These are phyloP conservation scores for Turnix velox DNA, from an alignment of 2,113 vertebrate species.

Conservation along the genomic window DNA sequence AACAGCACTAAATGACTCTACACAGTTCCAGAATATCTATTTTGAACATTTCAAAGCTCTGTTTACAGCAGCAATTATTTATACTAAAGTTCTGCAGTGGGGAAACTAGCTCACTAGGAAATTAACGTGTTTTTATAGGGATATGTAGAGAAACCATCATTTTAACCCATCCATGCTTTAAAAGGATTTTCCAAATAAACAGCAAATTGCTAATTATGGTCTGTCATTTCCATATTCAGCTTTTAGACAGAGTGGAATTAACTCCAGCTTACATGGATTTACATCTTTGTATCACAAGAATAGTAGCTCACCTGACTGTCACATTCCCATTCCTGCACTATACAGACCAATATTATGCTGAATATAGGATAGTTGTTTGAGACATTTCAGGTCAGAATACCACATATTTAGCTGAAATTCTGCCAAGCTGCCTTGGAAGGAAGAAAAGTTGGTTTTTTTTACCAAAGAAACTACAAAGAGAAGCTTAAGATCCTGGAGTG, in stretches of 20 bases:
- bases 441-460: neutral
- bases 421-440: neutral
- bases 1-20: neutral
- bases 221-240: neutral
- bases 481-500: neutral
- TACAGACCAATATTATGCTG: neutral
- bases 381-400: neutral
- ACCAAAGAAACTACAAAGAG: neutral
- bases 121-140: neutral
- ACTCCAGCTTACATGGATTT: neutral
- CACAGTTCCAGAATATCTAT: neutral
- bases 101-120: neutral
- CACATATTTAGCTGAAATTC: neutral
- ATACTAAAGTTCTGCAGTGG: neutral
- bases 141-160: neutral
- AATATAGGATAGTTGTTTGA: neutral
- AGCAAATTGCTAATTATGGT: neutral
- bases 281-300: neutral
- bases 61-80: neutral
- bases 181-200: neutral
- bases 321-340: neutral
- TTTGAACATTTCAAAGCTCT: neutral
- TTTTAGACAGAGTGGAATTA: neutral
- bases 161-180: neutral
- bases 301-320: neutral